A percentile compares a stretch with the other conserved stretches of the same genome.
Conservation (phyloP, 2,797 vertebrate species). For the Myotis findleyi region DNA sequence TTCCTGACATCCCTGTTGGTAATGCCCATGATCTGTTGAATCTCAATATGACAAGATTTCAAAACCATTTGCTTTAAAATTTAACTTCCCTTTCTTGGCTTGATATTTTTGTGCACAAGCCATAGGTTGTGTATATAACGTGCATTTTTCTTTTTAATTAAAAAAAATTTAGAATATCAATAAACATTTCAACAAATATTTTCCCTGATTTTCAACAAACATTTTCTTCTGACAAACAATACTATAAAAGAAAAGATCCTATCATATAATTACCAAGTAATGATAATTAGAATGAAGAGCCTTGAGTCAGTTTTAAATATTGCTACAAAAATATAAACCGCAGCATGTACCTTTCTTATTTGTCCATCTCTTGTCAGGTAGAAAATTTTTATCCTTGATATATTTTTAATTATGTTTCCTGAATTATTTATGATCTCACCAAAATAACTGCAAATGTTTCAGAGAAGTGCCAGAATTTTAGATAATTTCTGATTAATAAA, state of each 20-base stretch:
- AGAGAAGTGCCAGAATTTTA: not conserved
- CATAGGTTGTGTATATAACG: not conserved
- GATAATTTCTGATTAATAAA: not conserved
- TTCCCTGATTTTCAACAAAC: not conserved
- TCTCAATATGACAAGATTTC: not conserved
- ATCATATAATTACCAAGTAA: not conserved
- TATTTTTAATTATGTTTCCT: not conserved
- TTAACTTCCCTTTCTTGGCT: not conserved
- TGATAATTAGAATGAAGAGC: not conserved
- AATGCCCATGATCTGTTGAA: not conserved
- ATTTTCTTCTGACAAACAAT: not conserved
- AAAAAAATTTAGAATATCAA: not conserved
- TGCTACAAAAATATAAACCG: not conserved
- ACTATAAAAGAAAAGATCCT: not conserved
- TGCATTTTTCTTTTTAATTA: slow-evolving; percentile 4
- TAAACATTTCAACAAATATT: not conserved
- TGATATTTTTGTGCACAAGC: not conserved
- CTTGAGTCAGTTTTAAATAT: not conserved
- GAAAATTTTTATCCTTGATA: not conserved
- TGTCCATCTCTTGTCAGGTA: not conserved
- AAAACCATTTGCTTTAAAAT: slow-evolving; percentile 51
- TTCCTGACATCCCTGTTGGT: not conserved
- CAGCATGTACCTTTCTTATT: not conserved
- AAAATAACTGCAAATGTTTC: not conserved
- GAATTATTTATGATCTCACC: not conserved